Percentiles rank a stretch among this genome's conserved stretches.
Conservation (phyloP, 2,113 vertebrate genomes). For the Nothocercus julius region DNA sequence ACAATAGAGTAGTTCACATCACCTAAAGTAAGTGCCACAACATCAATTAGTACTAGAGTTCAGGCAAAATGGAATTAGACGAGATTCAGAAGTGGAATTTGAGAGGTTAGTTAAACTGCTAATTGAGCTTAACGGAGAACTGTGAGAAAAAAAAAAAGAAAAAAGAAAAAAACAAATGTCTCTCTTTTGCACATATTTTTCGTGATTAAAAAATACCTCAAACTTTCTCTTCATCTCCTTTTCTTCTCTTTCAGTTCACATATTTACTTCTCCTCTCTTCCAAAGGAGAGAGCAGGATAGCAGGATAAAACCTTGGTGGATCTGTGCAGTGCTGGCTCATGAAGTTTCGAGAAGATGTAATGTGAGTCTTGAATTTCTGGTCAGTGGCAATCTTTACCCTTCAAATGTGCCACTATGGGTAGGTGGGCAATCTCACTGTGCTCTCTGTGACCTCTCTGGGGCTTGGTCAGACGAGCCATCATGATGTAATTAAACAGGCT, state of each 20-base stretch:
- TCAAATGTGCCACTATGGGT: not conserved
- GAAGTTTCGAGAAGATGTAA: not conserved
- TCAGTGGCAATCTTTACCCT: conserved; percentile 12
- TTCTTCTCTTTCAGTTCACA: not conserved
- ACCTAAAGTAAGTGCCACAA: not conserved
- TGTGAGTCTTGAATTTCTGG: conserved; percentile 19
- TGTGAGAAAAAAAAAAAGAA: fast-evolving
- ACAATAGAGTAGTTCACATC: not conserved
- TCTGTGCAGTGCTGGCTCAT: not conserved
- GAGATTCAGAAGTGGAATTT: conserved; percentile 21
- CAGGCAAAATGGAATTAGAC: conserved; percentile 20
- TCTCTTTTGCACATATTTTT: not conserved
- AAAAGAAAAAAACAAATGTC: not conserved
- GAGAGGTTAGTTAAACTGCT: not conserved
- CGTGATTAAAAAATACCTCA: not conserved
- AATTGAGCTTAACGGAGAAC: conserved; percentile 39
- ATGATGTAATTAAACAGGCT: not conserved
- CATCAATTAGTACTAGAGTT: conserved; percentile 10
- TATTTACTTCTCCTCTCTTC: not conserved
- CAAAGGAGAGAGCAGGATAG: not conserved
- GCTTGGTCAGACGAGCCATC: not conserved
- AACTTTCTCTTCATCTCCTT: not conserved
- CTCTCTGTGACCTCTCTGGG: not conserved
- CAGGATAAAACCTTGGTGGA: not conserved
- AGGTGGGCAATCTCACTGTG: not conserved